phyloP scores from a whole-genome alignment of 2,113 vertebrate species.

The Cranoglanis bouderius region DNA sequence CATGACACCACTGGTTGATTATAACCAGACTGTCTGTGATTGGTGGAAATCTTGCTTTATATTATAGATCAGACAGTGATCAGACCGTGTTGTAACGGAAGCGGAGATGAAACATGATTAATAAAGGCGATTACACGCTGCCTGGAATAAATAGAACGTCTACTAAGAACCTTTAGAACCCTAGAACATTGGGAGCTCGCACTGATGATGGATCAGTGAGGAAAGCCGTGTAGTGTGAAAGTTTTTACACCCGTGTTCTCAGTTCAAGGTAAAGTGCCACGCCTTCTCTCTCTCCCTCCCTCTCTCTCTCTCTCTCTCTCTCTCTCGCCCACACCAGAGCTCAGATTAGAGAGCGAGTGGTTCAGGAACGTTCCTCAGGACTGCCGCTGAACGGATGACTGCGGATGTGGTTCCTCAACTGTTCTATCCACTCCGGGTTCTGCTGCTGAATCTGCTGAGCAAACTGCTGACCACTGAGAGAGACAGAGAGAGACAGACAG shows the following conservation, averaged over 20 bases:
- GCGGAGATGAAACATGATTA: background rate
- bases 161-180: background rate
- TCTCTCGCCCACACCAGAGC: conserved; percentile 58
- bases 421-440: conserved; percentile 96
- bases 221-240: conserved; percentile 19
- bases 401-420: conserved; percentile 93
- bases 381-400: conserved; percentile 95
- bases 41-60: background rate
- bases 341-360: conserved; percentile 56
- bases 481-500: conserved; percentile 51
- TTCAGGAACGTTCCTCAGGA: conserved; percentile 92
- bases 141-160: background rate
- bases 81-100: background rate
- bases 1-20: background rate
- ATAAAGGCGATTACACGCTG: background rate
- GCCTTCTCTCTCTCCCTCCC: conserved; percentile 57
- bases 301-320: conserved; percentile 49
- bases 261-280: conserved; percentile 68
- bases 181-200: background rate
- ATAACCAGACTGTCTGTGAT: background rate
- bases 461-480: conserved; percentile 91
- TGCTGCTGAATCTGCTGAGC: conserved; percentile 99
- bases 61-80: background rate
- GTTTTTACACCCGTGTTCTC: conserved; percentile 26
- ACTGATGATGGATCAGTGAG: background rate